phyloP scores from a whole-genome alignment of 2,797 vertebrate genomes.

The Apogon hyalosoma region DNA sequence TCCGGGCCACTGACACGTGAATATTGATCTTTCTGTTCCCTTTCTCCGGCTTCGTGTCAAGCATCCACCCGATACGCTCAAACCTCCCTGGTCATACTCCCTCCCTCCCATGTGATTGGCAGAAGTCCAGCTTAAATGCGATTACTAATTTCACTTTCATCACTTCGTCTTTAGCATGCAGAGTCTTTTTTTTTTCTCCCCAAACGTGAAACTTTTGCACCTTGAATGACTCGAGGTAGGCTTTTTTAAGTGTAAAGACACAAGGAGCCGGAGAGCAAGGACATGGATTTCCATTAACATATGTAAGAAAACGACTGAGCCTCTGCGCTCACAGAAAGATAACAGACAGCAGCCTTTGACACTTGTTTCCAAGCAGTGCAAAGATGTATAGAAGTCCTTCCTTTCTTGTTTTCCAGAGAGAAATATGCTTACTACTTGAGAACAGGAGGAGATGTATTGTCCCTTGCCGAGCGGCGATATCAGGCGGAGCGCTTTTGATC shows the following conservation, averaged over 20 bases:
- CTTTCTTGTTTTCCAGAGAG: slow-evolving; percentile 36
- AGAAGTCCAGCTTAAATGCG: slow-evolving; percentile 35
- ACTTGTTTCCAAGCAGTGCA: slow-evolving; percentile 28
- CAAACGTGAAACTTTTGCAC: slow-evolving; percentile 12
- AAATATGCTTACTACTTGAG: slow-evolving; percentile 53
- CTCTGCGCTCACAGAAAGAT: slow-evolving; percentile 18
- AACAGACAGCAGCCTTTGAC: slow-evolving; percentile 39
- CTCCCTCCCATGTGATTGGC: slow-evolving; percentile 25
- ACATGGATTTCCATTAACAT: slow-evolving; percentile 47
- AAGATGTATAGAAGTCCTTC: slow-evolving; percentile 8
- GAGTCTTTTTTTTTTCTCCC: background rate
- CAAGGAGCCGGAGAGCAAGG: slow-evolving; percentile 8
- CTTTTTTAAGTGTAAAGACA: slow-evolving; percentile 17
- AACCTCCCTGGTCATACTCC: slow-evolving; percentile 25
- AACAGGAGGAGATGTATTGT: slow-evolving; percentile 78
- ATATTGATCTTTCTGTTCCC: slow-evolving; percentile 59
- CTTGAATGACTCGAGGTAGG: slow-evolving; percentile 5
- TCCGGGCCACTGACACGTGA: slow-evolving; percentile 41
- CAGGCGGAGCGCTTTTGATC: slow-evolving; percentile 76
- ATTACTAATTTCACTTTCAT: slow-evolving; percentile 23
- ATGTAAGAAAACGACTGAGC: slow-evolving; percentile 42
- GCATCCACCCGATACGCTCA: slow-evolving; percentile 2
- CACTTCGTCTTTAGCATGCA: background rate
- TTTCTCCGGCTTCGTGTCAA: slow-evolving; percentile 46
- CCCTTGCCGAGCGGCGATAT: slow-evolving; percentile 72